Percentiles rank a stretch among this genome's conserved stretches.
These are phyloP conservation scores for Busseola fusca DNA, from an alignment of 2,888 invertebrate species.

Conservation along the genomic window DNA sequence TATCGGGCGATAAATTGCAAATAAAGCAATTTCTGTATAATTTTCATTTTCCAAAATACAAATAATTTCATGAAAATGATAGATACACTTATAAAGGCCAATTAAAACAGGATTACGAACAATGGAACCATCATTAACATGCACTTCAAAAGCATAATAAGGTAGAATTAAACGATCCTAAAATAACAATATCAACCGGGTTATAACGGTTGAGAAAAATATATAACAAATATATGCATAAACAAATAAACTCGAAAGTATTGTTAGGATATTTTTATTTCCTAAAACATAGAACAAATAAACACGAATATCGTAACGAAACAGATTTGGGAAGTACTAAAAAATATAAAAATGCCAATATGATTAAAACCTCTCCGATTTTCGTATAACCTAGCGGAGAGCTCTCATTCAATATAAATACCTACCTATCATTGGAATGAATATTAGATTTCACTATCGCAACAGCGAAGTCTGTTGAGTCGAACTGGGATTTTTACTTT, in stretches of 20 bases:
- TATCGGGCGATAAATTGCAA: not conserved
- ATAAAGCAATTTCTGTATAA: not conserved
- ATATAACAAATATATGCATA: slow-evolving; percentile 18
- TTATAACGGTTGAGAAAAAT: not conserved
- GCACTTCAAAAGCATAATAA: slow-evolving; percentile 6
- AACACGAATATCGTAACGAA: slow-evolving; percentile 30
- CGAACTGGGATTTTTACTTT: slow-evolving; percentile 30
- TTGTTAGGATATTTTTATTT: slow-evolving; percentile 39
- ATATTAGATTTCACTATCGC: slow-evolving; percentile 82
- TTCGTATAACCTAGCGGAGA: slow-evolving; percentile 67
- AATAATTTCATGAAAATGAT: not conserved
- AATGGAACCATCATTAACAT: slow-evolving; percentile 4
- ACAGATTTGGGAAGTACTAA: slow-evolving; percentile 43
- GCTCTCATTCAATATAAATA: slow-evolving; percentile 78
- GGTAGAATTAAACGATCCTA: slow-evolving; percentile 7
- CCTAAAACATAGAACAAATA: slow-evolving; percentile 35
- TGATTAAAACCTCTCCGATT: slow-evolving; percentile 71
- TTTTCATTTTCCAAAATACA: not conserved
- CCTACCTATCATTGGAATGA: slow-evolving; percentile 80
- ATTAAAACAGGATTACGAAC: slow-evolving; percentile 16
- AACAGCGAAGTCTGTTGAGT: slow-evolving; percentile 71
- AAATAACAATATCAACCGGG: slow-evolving; percentile 15
- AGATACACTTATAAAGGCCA: not conserved
- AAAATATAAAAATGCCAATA: slow-evolving; percentile 64
- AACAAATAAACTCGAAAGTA: slow-evolving; percentile 28